Evolutionary conservation across 2,888 invertebrate genomes (phyloP).

Genomic region (Crossocerus cetratus): DNA sequence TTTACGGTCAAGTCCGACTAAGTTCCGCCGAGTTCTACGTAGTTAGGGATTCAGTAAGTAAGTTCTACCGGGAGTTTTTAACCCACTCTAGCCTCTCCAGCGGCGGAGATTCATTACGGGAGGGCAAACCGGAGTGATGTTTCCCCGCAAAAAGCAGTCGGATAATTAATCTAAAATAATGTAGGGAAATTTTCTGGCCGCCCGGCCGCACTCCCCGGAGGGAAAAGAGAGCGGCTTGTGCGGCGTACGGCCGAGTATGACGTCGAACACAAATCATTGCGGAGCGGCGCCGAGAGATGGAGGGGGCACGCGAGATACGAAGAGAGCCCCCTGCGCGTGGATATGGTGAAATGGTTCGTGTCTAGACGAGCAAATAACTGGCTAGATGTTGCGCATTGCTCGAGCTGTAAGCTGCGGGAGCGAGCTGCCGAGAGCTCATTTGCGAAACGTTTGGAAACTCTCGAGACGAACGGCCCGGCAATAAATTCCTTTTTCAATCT

Average conservation of each 20-base stretch:
- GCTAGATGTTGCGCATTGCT: conserved; percentile 28
- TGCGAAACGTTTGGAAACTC: conserved; percentile 47
- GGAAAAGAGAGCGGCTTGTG: not conserved
- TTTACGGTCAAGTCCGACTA: too few species aligned
- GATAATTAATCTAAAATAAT: not conserved
- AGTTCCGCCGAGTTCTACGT: too few species aligned
- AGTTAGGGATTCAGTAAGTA: too few species aligned
- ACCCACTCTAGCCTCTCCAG: too few species aligned
- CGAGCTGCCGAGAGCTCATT: conserved; percentile 33
- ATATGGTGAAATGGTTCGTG: conserved; percentile 33
- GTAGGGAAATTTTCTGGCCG: not conserved
- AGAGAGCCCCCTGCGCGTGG: not conserved
- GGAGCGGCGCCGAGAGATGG: not conserved
- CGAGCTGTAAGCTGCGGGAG: conserved; percentile 28
- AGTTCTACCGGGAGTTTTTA: too few species aligned
- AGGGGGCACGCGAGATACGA: not conserved
- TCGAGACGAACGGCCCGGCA: conserved; percentile 31
- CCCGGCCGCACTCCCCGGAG: not conserved
- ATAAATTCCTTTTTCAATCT: conserved; percentile 4
- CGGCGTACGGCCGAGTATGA: not conserved
- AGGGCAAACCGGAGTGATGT: too few species aligned
- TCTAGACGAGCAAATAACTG: conserved; percentile 44
- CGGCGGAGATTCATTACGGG: too few species aligned
- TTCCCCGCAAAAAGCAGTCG: too few species aligned
- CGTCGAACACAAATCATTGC: conserved; percentile 3